These are phyloP conservation scores for Eira barbara DNA, from an alignment of 2,113 vertebrate genomes.

Conservation along the genomic window DNA sequence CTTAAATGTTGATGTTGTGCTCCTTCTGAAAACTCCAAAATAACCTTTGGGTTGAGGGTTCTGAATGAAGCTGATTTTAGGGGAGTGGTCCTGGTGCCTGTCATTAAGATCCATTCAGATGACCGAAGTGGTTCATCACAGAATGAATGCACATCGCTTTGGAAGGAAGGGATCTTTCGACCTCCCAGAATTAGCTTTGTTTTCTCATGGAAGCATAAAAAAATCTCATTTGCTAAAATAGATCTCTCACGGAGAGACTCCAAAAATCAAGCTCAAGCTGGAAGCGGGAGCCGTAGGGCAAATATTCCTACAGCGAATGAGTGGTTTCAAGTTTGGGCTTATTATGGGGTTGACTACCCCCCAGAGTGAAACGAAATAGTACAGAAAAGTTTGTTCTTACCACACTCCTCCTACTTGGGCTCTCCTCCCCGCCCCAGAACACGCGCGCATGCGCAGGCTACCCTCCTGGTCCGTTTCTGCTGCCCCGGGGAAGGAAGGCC, in stretches of 20 bases:
- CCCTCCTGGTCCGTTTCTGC: no score
- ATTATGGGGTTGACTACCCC: fast-evolving
- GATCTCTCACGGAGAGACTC: not conserved
- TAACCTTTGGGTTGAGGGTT: not conserved
- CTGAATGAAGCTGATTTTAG: constrained; percentile 23
- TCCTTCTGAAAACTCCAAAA: not conserved
- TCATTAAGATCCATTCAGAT: not conserved
- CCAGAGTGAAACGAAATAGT: not conserved
- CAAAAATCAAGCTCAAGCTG: fast-evolving
- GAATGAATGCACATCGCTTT: fast-evolving
- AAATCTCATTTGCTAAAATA: not conserved
- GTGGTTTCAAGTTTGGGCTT: no score
- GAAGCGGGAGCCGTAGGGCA: fast-evolving
- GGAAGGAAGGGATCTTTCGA: not conserved
- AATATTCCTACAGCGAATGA: fast-evolving
- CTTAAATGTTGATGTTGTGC: not conserved
- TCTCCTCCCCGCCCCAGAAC: not conserved
- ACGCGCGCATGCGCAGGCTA: fast-evolving
- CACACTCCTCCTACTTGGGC: fast-evolving
- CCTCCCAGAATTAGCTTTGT: not conserved
- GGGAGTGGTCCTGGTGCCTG: fast-evolving
- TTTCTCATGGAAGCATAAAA: not conserved
- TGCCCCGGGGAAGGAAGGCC: no score
- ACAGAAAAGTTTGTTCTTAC: not conserved
- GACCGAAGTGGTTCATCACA: not conserved